Evolutionary conservation across 2,113 vertebrate genomes (phyloP), one percentile per base, ranked within the genome.

Genomic region (Casuarius casuarius): DNA sequence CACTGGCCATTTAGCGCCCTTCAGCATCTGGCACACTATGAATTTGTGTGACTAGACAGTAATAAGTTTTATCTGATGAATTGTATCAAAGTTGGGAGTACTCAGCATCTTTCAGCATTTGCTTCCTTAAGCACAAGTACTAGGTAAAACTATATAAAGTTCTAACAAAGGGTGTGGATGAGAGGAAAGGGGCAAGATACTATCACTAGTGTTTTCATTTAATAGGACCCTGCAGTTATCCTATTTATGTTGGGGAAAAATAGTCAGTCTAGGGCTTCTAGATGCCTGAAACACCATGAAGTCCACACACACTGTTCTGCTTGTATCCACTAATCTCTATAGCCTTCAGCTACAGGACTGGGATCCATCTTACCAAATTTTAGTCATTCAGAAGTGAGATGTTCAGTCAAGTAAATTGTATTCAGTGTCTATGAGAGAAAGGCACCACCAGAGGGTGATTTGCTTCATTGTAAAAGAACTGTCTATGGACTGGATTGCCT

Each of bases 1-100:
- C 80, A 89, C 83, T 66, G 42, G 94, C 42, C 84, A 31, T 62
- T 95, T 73, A 87, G 71, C 84, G 68, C 70, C 92, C 15, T 58
- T 93, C 91, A 95, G 89, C 87, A 95, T 42, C 61, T 92, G 83
- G 70, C 78, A 74, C 0, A 4, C 63, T 20, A 59, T 16, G 44
- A 58, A 68, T 84, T 62, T 84, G 86, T 48, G 38, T 23, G 74
- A 84, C 61, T 68, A 82, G 92, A 74, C 51, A 71, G 31, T 22
- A 12, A 12, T 29, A 67, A 94, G 65, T 54, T 88, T 67, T 74
- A 58, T 76, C 29, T 42, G 91, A 73, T 73, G 71, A 85, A 72
- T 73, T 0, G 8, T n/a, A 59, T 44, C n/a, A 14, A 66, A 91
- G 56, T 61, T 77, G 40, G 51, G 85, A 58, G n/a, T 62, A 77